Evolutionary conservation across 2,888 invertebrate genomes (phyloP), one percentile per base, ranked within the genome.

Genomic region (Cremastinae sp.): DNA sequence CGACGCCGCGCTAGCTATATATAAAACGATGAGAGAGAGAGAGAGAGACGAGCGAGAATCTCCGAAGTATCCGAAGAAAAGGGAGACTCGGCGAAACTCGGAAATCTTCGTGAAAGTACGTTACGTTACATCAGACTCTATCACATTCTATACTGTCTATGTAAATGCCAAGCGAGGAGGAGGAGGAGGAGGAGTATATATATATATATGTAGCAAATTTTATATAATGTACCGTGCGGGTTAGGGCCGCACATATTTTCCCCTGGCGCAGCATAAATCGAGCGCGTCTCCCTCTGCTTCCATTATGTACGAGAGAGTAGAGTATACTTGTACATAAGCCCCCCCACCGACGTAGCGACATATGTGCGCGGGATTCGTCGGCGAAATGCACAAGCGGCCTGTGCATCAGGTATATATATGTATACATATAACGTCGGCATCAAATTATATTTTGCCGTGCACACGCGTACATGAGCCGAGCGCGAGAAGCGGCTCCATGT

Each of bases 71-170:
- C 51, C 71, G 73, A 68, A 72, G 74, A 71, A 74, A 75, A 59
- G 53, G 59, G 51, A 59, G 43, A 58, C 69, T 69, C 69, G 62
- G 49, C 78, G 69, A 54, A 14, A 53, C 66, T 88, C 89, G 89
- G 85, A 61, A 68, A 79, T 83, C 81, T 84, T 83, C 88, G 88
- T 77, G 61, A 80, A 81, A 81, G 82, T 82, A 82, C 84, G 84
- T 85, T 84, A 86, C 86, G 87, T 89, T 89, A 88, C 88, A 88
- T 89, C 89, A 89, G 84, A 84, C 84, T 78, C n/a, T n/a, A n/a
- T n/a, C n/a, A 83, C 81, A 76, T 80, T 62, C 81, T 80, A 59
- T 68, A 38, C 72, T 75, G 72, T 78, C 61, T 79, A 73, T 51
- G 68, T 34, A 20, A 16, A 41, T 41, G 20, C 2, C 14, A 8